Evolutionary conservation across 2,797 vertebrate genomes (phyloP).

Genomic region (Halcyon leucocephala): DNA sequence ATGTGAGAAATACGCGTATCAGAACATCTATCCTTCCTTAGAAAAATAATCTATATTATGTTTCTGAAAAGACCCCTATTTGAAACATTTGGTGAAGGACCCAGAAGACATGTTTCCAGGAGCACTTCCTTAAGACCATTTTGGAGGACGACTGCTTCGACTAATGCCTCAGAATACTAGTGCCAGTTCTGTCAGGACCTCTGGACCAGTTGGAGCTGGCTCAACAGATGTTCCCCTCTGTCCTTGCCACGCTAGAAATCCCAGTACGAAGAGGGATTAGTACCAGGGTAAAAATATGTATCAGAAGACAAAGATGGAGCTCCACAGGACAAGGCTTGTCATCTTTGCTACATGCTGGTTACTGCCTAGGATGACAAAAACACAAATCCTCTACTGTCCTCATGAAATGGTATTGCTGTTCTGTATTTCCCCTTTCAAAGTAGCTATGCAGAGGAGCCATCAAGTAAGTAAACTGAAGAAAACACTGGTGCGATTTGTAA

Average conservation of each 20-base stretch:
- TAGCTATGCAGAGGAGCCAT: neutral
- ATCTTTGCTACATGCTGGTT: neutral
- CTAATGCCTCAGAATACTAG: neutral
- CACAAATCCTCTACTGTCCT: neutral
- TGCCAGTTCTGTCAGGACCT: neutral
- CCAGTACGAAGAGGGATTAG: neutral
- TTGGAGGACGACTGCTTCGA: neutral
- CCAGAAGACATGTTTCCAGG: neutral
- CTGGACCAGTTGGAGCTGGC: neutral
- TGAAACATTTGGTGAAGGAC: neutral
- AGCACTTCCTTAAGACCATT: neutral
- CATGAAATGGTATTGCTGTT: neutral
- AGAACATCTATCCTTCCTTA: neutral
- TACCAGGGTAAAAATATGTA: neutral
- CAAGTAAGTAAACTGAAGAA: neutral
- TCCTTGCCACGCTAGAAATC: neutral
- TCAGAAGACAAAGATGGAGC: neutral
- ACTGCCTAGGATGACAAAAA: neutral
- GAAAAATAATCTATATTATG: neutral
- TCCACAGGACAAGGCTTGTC: neutral
- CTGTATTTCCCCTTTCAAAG: neutral
- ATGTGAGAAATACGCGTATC: fast-evolving
- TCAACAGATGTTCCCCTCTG: neutral
- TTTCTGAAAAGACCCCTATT: neutral
- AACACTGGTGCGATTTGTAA: neutral